Base-by-base conservation (phyloP, 2,797 vertebrate species). In the Thalassophryne amazonica region DNA sequence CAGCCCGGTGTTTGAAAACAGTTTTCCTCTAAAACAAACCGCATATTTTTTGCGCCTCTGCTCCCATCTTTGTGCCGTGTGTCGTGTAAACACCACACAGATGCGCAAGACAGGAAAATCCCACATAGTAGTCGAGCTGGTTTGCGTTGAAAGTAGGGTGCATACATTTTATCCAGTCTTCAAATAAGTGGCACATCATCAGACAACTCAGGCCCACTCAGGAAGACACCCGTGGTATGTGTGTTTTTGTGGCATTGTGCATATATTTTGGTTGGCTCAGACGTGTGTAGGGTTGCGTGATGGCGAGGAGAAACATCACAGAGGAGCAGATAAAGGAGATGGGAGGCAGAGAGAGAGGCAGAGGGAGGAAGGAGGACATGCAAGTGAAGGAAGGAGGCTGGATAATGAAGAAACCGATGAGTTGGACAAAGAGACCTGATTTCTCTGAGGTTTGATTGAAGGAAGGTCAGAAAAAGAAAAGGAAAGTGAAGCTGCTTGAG, bases 341-440 rank as follows among this genome's bases (percentile, higher is more conserved):
- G 49, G 36, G 15, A 49, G 39, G 54, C 38, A 23, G 21, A 38
- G 37, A 33, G 28, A 37, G 47, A 25, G 31, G 17, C 29, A 23
- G 21, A 28, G 53, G 23, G 30, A 14, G 34, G 24, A 34, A 29
- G 25, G 41, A 45, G 39, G 45, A 36, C 41, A 42, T 16, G 17
- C 50, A 22, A 63, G 53, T 13, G 27, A 27, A 33, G 52, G 29
- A 53, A 28, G 19, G 31, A 38, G 69, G 57, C 29, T 37, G 56
- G 51, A 73, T 81, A 81, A 85, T 80, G 80, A 78, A 75, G 66
- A 61, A 59, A 69, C 66, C 83, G 74, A 88, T 81, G 79, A 81
- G 78, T 70, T 43, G 46, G 51, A 66, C 58, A 48, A 55, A 53
- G 45, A 69, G 63, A 47, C 37, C 38, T 59, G 56, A 78, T 81